phyloP scores from a whole-genome alignment of 2,113 vertebrate genomes.

The Nothoprocta pentlandii region DNA sequence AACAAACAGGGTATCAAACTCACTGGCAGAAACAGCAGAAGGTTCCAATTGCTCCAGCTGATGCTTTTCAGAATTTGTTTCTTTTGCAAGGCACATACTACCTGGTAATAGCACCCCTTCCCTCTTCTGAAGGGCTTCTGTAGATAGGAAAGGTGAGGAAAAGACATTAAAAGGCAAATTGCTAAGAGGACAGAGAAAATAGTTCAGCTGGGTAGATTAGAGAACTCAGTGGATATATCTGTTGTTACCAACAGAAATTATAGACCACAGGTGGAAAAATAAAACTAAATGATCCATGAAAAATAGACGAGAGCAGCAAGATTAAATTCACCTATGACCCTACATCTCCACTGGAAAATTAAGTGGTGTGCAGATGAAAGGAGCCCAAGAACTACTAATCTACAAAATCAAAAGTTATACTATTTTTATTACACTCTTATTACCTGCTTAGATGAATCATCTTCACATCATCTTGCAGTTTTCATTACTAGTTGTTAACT shows the following conservation, averaged over 20 bases:
- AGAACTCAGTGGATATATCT: neutral
- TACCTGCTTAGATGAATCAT: conserved; percentile 32
- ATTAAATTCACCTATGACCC: neutral
- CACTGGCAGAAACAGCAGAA: neutral
- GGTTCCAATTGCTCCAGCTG: neutral
- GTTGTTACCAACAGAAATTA: conserved; percentile 41
- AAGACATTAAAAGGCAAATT: conserved; percentile 20
- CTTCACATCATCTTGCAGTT: neutral
- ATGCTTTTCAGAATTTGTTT: neutral
- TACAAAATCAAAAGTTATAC: neutral
- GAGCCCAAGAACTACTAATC: neutral
- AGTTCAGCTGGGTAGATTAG: conserved; percentile 21
- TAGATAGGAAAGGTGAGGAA: neutral
- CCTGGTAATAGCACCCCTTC: neutral
- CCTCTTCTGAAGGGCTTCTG: neutral
- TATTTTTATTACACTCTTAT: neutral
- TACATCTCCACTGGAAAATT: neutral
- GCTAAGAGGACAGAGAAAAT: conserved; percentile 15
- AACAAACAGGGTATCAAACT: neutral
- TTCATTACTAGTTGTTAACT: neutral
- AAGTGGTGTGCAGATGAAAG: neutral
- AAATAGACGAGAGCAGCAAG: conserved; percentile 6
- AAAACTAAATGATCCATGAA: conserved; percentile 14
- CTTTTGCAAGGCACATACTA: neutral
- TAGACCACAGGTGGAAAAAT: conserved; percentile 28